Base-by-base conservation (phyloP, 2,888 invertebrate species). In the Aphidoletes aphidimyza region DNA sequence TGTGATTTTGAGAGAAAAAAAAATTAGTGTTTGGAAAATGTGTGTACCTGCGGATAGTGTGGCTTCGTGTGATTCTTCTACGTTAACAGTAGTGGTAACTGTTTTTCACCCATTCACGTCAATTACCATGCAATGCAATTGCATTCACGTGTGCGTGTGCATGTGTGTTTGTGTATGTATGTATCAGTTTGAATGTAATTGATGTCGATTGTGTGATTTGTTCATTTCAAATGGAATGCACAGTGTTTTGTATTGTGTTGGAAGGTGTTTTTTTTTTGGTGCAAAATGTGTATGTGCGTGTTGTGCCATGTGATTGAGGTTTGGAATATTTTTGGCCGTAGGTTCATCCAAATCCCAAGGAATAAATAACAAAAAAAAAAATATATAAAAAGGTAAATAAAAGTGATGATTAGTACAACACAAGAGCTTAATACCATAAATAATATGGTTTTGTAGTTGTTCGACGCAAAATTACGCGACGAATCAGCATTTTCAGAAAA, bases 41-140 rank as follows among this genome's bases (percentile, higher is more conserved):
- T 85, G 54, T 91, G 91, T 92, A 93, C 93, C 93, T 93, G n/a
- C n/a, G n/a, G 93, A 91, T 86, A 93, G 90, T 86, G 92, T 92
- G 86, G 93, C 92, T 89, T 92, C 92, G 87, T 93, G 92, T 86
- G 92, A 92, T 86, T 91, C 91, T 87, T 91, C 91, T 87, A 93
- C 93, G 90, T 92, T 93, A 88, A 93, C 92, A 54, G 90, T 90
- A 86, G 91, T 90, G 22, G 90, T 90, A 85, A 91, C 89, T 39
- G 89, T 89, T 86, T n/a, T n/a, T 90, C 90, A 85, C 89, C n/a
- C 90, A 85, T 87, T 87, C 83, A 89, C 88, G 85, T 89, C 89
- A 42, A 87, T 85, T 85, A 86, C 86, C 86, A 88, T 87, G 45
- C 90, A 81, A 81, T 11, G 6, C 22, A 19, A n/a, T 17, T 42